Conservation (phyloP, 2,113 vertebrate species). For the Pogonocichla stellata region DNA sequence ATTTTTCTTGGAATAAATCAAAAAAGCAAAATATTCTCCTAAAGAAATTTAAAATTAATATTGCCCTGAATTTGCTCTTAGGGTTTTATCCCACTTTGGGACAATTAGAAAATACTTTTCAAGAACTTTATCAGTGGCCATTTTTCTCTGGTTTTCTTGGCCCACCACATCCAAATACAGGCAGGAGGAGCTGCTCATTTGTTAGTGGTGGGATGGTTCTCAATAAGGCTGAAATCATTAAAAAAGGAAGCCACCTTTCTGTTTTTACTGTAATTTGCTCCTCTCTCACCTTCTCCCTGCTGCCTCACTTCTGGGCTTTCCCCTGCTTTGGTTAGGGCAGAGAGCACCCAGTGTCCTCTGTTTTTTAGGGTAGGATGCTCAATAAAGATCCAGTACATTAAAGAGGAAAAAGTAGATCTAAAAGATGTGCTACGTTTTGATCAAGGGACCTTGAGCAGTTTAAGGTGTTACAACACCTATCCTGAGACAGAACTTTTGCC, state of each 20-base stretch:
- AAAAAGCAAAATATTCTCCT: not conserved
- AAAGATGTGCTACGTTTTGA: fast-evolving
- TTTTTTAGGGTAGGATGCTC: not conserved
- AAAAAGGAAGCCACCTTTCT: not conserved
- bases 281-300: not conserved
- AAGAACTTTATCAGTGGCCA: not conserved
- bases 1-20: not conserved
- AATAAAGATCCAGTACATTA: fast-evolving
- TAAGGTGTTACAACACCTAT: not conserved
- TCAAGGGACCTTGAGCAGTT: not conserved
- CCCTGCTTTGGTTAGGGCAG: not conserved
- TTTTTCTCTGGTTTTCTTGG: not conserved
- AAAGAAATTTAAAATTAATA: too few species aligned
- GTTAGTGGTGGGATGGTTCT: not conserved
- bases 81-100: not conserved
- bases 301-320: not conserved
- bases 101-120: not conserved
- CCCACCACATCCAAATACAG: not conserved
- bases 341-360: not conserved
- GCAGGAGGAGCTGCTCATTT: not conserved
- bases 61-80: not conserved
- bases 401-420: not conserved
- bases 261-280: not conserved
- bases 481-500: not conserved
- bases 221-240: not conserved